A percentile compares a stretch with the other conserved stretches of the same genome.
phyloP scores from a whole-genome alignment of 2,113 vertebrate genomes.

The Thryonomys swinderianus region DNA sequence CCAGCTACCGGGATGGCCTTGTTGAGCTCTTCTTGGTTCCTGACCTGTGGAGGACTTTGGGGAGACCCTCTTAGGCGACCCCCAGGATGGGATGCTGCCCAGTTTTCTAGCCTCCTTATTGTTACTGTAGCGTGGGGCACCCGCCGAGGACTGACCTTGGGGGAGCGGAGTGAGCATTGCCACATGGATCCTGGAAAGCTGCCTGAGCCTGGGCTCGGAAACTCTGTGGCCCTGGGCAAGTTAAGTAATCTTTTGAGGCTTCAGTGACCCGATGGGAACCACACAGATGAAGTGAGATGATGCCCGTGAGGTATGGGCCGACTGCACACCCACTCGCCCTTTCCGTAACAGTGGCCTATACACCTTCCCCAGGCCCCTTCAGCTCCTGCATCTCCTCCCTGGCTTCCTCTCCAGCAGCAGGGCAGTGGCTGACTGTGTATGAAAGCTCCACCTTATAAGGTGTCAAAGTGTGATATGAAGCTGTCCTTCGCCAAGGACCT shows the following conservation, averaged over 20 bases:
- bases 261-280: neutral
- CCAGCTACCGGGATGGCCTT: neutral
- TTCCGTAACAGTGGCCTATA: rapidly evolving
- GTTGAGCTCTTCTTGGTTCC: neutral
- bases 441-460: neutral
- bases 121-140: rapidly evolving
- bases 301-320: neutral
- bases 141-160: rapidly evolving
- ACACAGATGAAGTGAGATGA: neutral
- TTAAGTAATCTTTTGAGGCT: neutral
- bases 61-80: neutral
- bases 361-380: too few species aligned
- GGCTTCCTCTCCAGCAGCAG: neutral
- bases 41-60: neutral
- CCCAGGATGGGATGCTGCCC: rapidly evolving
- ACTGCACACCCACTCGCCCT: too few species aligned
- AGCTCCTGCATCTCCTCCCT: neutral
- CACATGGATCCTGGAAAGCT: neutral
- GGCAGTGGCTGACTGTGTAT: neutral
- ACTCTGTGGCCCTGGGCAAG: neutral
- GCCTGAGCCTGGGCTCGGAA: neutral
- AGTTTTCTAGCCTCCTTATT: rapidly evolving
- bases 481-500: neutral
- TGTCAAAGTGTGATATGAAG: neutral
- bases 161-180: rapidly evolving